These are phyloP conservation scores for Clusia tigrina DNA, from an alignment of 2,888 invertebrate species.

Conservation along the genomic window DNA sequence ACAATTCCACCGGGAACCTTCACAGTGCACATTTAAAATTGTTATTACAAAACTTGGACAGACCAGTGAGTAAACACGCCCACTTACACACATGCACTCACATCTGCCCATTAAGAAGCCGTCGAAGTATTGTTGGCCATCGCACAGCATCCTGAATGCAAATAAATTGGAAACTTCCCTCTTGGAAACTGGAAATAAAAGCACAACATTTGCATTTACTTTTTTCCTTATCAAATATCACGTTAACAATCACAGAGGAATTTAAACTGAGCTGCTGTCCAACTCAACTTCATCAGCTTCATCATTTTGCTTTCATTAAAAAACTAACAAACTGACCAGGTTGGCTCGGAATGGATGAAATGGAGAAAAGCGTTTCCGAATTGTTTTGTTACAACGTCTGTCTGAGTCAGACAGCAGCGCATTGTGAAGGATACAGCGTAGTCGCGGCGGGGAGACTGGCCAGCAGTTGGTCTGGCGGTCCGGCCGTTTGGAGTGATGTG, in stretches of 20 bases:
- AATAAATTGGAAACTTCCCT: background rate
- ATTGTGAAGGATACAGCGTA: background rate
- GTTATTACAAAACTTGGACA: conserved; percentile 46
- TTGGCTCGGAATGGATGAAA: too few species aligned
- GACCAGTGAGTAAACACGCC: conserved; percentile 12
- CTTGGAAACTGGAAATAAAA: conserved; percentile 14
- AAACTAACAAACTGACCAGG: background rate
- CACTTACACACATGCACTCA: background rate
- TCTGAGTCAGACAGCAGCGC: too few species aligned
- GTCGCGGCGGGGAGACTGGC: background rate
- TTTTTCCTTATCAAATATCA: conserved; percentile 44
- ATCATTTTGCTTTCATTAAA: conserved; percentile 1
- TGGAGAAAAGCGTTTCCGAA: background rate
- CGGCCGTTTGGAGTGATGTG: too few species aligned
- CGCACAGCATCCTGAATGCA: background rate
- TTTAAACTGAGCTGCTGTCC: background rate
- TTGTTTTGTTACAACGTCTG: background rate
- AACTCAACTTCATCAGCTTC: background rate
- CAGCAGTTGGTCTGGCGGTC: too few species aligned
- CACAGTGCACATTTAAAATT: conserved; percentile 33
- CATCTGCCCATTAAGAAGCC: too few species aligned
- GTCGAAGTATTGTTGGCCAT: too few species aligned
- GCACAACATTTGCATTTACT: conserved; percentile 37
- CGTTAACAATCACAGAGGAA: conserved; percentile 36
- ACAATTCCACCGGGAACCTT: too few species aligned